Evolutionary conservation across 2,888 invertebrate genomes (phyloP).

Genomic region (Deilephila porcellus): DNA sequence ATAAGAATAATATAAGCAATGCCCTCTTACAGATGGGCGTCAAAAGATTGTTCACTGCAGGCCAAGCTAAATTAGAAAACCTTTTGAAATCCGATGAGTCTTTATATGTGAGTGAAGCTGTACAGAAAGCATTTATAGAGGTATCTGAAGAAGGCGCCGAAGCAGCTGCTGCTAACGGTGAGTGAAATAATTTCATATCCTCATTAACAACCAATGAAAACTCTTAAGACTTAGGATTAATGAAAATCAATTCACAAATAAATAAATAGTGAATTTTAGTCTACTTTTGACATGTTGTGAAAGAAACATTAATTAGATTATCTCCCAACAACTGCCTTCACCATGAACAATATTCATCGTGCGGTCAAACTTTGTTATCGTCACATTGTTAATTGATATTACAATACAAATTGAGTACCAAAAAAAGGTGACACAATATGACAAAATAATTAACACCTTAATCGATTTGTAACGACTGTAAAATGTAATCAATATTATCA

Average conservation of each 20-base stretch:
- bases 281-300: no score
- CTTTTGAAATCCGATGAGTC: slow-evolving; percentile 76
- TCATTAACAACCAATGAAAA: neutral
- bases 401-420: neutral
- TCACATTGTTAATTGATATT: no score
- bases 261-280: no score
- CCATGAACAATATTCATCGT: no score
- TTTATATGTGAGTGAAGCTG: slow-evolving; percentile 86
- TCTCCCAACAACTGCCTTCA: no score
- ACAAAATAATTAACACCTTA: neutral
- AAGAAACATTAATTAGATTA: no score
- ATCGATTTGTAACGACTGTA: neutral
- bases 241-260: no score
- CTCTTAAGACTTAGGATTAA: neutral
- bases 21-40: slow-evolving; percentile 56
- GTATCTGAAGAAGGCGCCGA: slow-evolving; percentile 95
- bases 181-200: slow-evolving; percentile 52
- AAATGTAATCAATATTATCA: neutral
- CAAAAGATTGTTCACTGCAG: slow-evolving; percentile 52
- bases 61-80: slow-evolving; percentile 85
- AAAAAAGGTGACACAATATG: neutral
- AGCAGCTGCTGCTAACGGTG: slow-evolving; percentile 93
- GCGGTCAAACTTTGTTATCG: no score
- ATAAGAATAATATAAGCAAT: slow-evolving; percentile 23
- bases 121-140: slow-evolving; percentile 93